Conservation (phyloP, 1,140 invertebrate species). For the Notospermus geniculatus region DNA sequence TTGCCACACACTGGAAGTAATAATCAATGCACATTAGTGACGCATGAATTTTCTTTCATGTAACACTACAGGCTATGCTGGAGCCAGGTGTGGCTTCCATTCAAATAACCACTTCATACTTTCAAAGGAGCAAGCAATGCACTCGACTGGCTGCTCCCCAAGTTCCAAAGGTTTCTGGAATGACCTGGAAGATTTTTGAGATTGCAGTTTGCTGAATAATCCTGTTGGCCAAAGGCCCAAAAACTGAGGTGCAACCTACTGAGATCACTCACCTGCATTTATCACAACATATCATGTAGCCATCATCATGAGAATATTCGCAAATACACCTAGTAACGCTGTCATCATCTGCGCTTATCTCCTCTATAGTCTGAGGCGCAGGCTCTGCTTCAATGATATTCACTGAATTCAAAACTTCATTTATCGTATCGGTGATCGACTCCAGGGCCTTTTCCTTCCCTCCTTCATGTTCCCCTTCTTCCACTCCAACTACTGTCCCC, state of each 20-base stretch:
- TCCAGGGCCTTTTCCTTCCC: conserved; percentile 13
- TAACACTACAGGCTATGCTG: too few species aligned
- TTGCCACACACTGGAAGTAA: conserved; percentile 79
- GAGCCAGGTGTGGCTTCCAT: too few species aligned
- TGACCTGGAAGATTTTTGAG: neutral
- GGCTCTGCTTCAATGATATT: conserved; percentile 7
- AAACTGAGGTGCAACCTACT: too few species aligned
- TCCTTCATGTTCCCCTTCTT: conserved; percentile 63
- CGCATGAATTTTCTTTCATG: too few species aligned
- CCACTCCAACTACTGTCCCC: conserved; percentile 67
- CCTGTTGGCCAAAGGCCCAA: conserved; percentile 14
- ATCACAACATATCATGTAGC: conserved; percentile 98
- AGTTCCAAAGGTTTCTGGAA: neutral
- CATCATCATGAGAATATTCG: conserved; percentile 93
- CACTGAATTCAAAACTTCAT: conserved; percentile 8
- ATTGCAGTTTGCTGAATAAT: neutral
- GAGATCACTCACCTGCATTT: conserved; percentile 69
- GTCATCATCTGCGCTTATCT: conserved; percentile 59
- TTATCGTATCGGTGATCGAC: conserved; percentile 7
- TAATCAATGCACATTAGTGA: conserved; percentile 12
- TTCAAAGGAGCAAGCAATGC: too few species aligned
- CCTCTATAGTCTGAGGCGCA: neutral
- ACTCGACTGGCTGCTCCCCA: too few species aligned
- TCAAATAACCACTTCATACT: too few species aligned
- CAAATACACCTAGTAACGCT: conserved; percentile 90